Percentiles rank a stretch among this genome's conserved stretches.
Conservation (phyloP, 2,797 vertebrate genomes). For the Typhlichthys eigenmanni region DNA sequence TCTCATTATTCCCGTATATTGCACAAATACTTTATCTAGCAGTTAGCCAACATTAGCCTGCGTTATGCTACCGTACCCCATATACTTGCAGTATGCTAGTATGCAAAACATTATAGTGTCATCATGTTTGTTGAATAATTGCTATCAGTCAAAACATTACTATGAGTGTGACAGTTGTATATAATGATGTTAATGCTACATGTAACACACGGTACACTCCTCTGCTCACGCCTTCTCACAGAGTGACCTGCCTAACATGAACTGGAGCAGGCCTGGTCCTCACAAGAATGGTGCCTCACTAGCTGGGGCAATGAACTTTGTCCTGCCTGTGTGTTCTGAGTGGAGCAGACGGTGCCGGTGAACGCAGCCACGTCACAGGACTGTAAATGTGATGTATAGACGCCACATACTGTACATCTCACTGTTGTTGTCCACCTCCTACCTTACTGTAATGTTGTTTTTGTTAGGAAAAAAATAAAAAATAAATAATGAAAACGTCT, state of each 20-base stretch:
- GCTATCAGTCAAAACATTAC: no score
- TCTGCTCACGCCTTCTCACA: slow-evolving; percentile 58
- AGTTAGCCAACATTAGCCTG: no score
- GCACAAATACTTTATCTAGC: no score
- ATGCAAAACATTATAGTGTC: no score
- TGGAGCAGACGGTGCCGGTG: slow-evolving; percentile 32
- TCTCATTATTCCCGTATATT: no score
- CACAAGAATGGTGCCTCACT: slow-evolving; percentile 77
- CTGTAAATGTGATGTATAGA: slow-evolving; percentile 99
- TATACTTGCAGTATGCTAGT: no score
- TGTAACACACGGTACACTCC: background rate
- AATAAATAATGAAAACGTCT: slow-evolving; percentile 63
- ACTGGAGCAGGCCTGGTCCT: slow-evolving; percentile 78
- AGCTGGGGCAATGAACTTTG: slow-evolving; percentile 86
- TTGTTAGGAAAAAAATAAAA: slow-evolving; percentile 83
- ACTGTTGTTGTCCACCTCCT: slow-evolving; percentile 92
- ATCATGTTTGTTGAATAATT: no score
- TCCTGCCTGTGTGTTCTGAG: slow-evolving; percentile 85
- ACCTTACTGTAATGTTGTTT: slow-evolving; percentile 87
- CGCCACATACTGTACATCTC: slow-evolving; percentile 91
- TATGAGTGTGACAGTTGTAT: no score
- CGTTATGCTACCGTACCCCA: no score
- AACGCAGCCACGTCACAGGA: slow-evolving; percentile 69
- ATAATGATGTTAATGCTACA: background rate
- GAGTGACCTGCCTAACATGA: slow-evolving; percentile 81